Percentiles rank a stretch among this genome's conserved stretches.
phyloP scores from a whole-genome alignment of 2,113 vertebrate genomes.

The Bos javanicus region DNA sequence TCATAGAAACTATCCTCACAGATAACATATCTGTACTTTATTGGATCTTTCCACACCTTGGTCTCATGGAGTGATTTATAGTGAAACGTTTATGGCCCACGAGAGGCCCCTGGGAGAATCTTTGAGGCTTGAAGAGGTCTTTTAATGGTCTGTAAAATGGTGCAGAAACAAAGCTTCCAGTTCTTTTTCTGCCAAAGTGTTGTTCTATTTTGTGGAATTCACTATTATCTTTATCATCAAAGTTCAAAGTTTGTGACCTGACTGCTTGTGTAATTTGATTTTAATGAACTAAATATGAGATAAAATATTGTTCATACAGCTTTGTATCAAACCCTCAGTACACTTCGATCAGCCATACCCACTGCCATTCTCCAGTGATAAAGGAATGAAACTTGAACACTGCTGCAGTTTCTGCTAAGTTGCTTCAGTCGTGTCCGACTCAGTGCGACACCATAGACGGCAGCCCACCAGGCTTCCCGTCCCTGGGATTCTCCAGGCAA shows the following conservation, averaged over 20 bases:
- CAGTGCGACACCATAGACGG: fast-evolving
- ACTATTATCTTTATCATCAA: neutral
- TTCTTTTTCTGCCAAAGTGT: neutral
- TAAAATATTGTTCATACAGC: neutral
- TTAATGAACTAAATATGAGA: neutral
- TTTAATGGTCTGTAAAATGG: neutral
- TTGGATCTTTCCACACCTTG: neutral
- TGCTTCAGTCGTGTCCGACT: too few species aligned
- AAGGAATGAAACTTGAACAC: neutral
- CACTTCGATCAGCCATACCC: neutral
- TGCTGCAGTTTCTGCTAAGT: too few species aligned
- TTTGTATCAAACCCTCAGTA: neutral
- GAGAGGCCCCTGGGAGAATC: neutral
- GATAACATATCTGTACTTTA: neutral
- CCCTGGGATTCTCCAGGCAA: too few species aligned
- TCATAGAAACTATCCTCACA: neutral
- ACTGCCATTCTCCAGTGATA: neutral
- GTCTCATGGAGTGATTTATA: neutral
- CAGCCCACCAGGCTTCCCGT: too few species aligned
- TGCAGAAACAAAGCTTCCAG: neutral
- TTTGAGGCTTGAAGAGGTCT: neutral
- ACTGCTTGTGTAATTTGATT: neutral
- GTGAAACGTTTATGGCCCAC: neutral
- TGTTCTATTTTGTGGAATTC: neutral
- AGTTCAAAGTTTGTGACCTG: neutral